phyloP scores from a whole-genome alignment of 2,888 invertebrate genomes.

The Xanthorhoe spadicearia region DNA sequence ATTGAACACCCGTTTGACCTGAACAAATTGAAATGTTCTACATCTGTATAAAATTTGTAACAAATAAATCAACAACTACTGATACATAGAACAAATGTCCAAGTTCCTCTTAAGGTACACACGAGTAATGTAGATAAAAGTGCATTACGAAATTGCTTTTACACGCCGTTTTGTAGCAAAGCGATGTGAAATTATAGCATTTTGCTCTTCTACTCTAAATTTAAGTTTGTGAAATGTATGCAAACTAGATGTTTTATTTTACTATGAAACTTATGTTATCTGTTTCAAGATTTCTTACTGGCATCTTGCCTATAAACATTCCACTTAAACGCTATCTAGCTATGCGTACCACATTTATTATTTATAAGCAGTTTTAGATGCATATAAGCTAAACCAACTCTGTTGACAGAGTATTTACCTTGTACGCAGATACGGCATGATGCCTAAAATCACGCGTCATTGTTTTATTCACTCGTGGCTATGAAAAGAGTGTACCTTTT shows the following conservation, averaged over 20 bases:
- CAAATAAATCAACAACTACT: neutral
- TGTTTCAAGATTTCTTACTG: neutral
- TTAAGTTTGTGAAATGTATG: conserved; percentile 27
- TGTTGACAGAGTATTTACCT: too few relatives aligned
- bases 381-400: too few relatives aligned
- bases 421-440: too few relatives aligned
- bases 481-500: too few relatives aligned
- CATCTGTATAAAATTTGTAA: neutral
- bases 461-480: too few relatives aligned
- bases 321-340: neutral
- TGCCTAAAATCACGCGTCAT: too few relatives aligned
- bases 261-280: conserved; percentile 14
- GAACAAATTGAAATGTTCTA: neutral
- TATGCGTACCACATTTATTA: neutral
- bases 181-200: conserved; percentile 44
- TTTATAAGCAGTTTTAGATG: neutral
- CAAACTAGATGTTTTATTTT: conserved; percentile 25
- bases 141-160: conserved; percentile 76
- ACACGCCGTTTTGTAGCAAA: conserved; percentile 63
- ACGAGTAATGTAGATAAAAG: conserved; percentile 59
- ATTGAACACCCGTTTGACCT: neutral
- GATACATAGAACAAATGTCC: neutral
- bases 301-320: conserved; percentile 3
- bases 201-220: conserved; percentile 20
- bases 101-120: conserved; percentile 15